phyloP scores from a whole-genome alignment of 2,888 invertebrate genomes.

The Apeira syringaria region DNA sequence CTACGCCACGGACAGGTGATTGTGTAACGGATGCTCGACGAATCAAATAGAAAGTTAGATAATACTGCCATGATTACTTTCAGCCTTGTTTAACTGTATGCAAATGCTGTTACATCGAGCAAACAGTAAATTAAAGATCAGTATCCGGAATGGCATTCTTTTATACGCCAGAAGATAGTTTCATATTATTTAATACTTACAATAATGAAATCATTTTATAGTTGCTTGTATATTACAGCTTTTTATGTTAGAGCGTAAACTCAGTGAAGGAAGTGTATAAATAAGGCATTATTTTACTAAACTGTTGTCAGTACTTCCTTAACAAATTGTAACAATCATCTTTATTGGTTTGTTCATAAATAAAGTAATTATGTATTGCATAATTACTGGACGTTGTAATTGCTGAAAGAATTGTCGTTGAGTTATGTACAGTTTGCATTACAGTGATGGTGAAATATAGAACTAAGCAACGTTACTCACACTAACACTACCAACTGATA shows the following conservation, averaged over 20 bases:
- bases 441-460: too few species aligned
- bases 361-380: not conserved
- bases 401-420: too few species aligned
- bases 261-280: slow-evolving; percentile 11
- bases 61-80: slow-evolving; percentile 50
- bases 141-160: slow-evolving; percentile 36
- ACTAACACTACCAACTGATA: too few species aligned
- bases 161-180: slow-evolving; percentile 27
- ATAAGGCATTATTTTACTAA: not conserved
- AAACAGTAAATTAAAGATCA: slow-evolving; percentile 35
- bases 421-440: too few species aligned
- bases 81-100: slow-evolving; percentile 49
- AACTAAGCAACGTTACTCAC: too few species aligned
- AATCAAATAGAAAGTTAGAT: slow-evolving; percentile 57
- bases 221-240: slow-evolving; percentile 5
- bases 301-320: slow-evolving; percentile 7
- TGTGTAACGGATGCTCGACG: slow-evolving; percentile 44
- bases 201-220: slow-evolving; percentile 13
- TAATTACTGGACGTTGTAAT: too few species aligned
- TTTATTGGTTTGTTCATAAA: not conserved
- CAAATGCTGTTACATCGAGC: slow-evolving; percentile 47
- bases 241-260: slow-evolving; percentile 9
- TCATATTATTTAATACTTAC: slow-evolving; percentile 8
- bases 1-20: slow-evolving; percentile 32
- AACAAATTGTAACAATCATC: slow-evolving; percentile 1